Percentiles rank a stretch among this genome's conserved stretches.
These are phyloP conservation scores for Sebastiscus albofasciatus DNA, from an alignment of 2,797 vertebrate genomes.

Conservation along the genomic window DNA sequence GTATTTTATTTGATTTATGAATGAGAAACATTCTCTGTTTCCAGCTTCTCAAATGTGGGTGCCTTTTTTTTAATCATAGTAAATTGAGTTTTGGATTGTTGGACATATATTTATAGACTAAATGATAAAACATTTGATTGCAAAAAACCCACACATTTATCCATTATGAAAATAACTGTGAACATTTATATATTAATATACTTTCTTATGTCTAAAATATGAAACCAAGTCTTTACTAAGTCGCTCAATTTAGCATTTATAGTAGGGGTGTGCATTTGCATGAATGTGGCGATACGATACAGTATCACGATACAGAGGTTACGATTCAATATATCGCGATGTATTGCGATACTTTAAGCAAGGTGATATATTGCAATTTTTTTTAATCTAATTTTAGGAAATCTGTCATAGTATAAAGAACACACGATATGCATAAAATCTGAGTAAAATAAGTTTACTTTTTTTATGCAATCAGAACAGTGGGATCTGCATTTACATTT, in stretches of 20 bases:
- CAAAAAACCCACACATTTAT: background rate
- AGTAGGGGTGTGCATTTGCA: fast-evolving
- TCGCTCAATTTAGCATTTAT: background rate
- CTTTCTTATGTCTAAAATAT: background rate
- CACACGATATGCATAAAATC: too few species aligned
- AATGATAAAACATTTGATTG: background rate
- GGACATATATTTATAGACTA: background rate
- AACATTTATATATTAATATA: background rate
- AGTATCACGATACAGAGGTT: too few species aligned
- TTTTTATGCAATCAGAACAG: too few species aligned
- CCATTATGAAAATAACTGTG: background rate
- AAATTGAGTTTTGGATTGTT: background rate
- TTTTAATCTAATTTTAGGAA: too few species aligned
- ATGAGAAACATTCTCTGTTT: background rate
- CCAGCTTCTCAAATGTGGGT: background rate
- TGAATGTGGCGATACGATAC: too few species aligned
- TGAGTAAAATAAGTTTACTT: too few species aligned
- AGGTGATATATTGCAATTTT: fast-evolving
- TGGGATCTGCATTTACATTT: too few species aligned
- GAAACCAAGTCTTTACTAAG: background rate
- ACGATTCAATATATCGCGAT: too few species aligned
- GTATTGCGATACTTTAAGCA: too few species aligned
- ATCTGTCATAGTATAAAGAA: too few species aligned
- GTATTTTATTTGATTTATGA: too few species aligned
- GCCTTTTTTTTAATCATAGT: background rate